phyloP scores from a whole-genome alignment of 2,888 invertebrate genomes.

The Erebia epiphron region DNA sequence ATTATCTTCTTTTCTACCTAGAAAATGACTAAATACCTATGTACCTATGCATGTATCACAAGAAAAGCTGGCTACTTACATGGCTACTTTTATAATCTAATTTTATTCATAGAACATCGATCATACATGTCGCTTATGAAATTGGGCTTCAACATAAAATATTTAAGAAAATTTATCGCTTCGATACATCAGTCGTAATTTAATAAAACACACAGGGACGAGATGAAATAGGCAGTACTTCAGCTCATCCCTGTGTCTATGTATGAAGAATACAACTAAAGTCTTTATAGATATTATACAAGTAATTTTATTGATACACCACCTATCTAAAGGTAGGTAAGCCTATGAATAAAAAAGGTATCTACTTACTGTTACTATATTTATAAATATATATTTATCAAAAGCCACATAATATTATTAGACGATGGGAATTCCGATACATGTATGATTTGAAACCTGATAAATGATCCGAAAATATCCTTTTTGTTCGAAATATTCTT shows the following conservation, averaged over 20 bases:
- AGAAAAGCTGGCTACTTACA: background rate
- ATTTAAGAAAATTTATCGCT: background rate
- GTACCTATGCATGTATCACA: background rate
- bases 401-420: background rate
- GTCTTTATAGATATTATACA: too few relatives aligned
- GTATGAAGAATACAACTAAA: too few relatives aligned
- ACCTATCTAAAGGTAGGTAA: too few relatives aligned
- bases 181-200: too few relatives aligned
- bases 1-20: too few relatives aligned
- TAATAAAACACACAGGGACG: too few relatives aligned
- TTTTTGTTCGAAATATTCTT: conserved; percentile 1
- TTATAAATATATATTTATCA: background rate
- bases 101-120: conserved; percentile 17
- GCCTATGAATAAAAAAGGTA: too few relatives aligned
- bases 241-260: too few relatives aligned
- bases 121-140: conserved; percentile 7
- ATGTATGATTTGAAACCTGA: conserved; percentile 13
- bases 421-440: background rate
- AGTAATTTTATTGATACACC: too few relatives aligned
- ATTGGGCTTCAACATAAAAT: conserved; percentile 7
- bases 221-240: too few relatives aligned
- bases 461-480: background rate
- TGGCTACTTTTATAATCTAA: conserved; percentile 6
- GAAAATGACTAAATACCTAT: background rate
- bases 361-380: background rate